phyloP scores from a whole-genome alignment of 2,888 invertebrate species.

The Tortricodes alternella region DNA sequence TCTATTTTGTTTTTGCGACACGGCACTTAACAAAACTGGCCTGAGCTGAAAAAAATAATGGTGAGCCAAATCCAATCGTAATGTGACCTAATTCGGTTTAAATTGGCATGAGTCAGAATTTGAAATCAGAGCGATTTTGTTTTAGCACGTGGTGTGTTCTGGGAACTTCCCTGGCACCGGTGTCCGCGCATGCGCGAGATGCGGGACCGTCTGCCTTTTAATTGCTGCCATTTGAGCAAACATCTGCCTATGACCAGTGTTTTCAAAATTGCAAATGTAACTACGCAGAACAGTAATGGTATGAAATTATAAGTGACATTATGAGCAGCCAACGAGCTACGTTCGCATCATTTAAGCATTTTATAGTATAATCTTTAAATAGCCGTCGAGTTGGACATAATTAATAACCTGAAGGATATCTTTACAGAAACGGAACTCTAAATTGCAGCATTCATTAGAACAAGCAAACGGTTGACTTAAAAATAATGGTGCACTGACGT shows the following conservation, averaged over 20 bases:
- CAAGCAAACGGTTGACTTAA: background rate
- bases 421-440: conserved; percentile 7
- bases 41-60: background rate
- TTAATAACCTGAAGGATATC: too few relatives aligned
- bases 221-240: conserved; percentile 37
- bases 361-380: background rate
- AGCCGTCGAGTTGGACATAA: background rate
- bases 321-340: background rate
- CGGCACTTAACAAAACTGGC: background rate
- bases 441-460: background rate
- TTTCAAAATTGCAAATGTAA: conserved; percentile 15
- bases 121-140: background rate
- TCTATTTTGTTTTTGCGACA: conserved; percentile 54
- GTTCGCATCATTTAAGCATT: background rate
- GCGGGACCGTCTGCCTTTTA: conserved; percentile 48
- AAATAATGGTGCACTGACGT: background rate
- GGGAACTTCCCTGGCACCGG: conserved; percentile 62
- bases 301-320: conserved; percentile 5
- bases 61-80: background rate
- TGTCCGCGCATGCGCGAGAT: conserved; percentile 59
- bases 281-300: conserved; percentile 2
- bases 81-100: background rate
- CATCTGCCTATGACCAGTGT: conserved; percentile 42
- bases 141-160: conserved; percentile 52
- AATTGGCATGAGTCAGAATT: background rate